Evolutionary conservation across 2,888 invertebrate species (phyloP), one percentile per base, ranked within the genome.

Genomic region (Taenaris catops): DNA sequence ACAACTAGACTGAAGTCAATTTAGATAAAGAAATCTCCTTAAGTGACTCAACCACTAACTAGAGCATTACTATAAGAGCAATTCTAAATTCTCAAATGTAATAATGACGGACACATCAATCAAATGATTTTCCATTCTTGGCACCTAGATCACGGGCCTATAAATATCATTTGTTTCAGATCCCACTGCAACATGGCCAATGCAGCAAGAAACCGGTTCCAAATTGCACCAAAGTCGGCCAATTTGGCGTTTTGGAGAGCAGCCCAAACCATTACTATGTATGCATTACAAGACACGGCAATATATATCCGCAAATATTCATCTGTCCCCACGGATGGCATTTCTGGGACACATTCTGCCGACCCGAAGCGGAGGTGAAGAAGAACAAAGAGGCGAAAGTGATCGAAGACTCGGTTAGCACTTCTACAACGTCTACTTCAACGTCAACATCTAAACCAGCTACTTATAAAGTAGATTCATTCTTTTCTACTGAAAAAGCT

Each of bases 271-370:
- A 84, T 48, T 86, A 86, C 52, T 84, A 72, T 54, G 73, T 84
- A 0, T 86, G 86, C 21, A 56, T 83, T 1, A 52, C 53, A 8
- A 76, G 63, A 23, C 44, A 60, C 0, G 61, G 64, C 0, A 19
- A 11, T 0, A 31, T 80, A 0, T 63, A 69, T 10, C 80, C 86
- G 2, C 84, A 84, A 50, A 47, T 86, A 8, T 83, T 86, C 52
- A 66, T 84, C 23, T 86, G 86, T 24, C 86, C 86, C 0, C 71
- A 83, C 33, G 86, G 86, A 3, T 83, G 78, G 79, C 63, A 55
- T 44, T 84, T 79, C 53, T 67, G 63, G 55, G 66, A 64, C 1
- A 72, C 70, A 1, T 83, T 63, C 52, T 86, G 86, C 29, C 63
- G 63, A 7, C 70, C 76, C 3, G 68, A 69, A 38, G 55, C 58